Evolutionary conservation across 2,888 invertebrate species (phyloP).

Genomic region (Gibbula magus): DNA sequence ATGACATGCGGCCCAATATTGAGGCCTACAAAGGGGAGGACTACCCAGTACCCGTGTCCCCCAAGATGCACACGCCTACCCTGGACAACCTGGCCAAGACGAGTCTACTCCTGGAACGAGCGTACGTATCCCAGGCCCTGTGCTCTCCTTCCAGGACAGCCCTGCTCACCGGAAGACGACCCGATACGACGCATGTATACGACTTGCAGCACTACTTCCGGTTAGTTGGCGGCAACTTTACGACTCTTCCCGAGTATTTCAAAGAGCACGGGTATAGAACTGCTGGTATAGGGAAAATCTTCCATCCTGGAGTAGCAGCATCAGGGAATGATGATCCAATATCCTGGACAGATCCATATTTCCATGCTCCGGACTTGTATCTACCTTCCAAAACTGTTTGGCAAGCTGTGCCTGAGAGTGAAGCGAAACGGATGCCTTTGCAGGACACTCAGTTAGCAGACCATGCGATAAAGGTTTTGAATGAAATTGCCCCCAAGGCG

Average conservation of each 20-base stretch:
- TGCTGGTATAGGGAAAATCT: constrained; percentile 44
- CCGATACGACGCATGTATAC: constrained; percentile 48
- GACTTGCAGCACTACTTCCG: constrained; percentile 45
- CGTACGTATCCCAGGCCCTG: constrained; percentile 34
- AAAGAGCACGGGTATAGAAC: constrained; percentile 19
- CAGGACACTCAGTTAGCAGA: neutral
- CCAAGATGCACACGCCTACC: constrained; percentile 39
- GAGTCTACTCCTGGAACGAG: constrained; percentile 36
- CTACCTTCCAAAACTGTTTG: neutral
- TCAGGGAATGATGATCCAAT: neutral
- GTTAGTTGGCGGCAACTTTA: constrained; percentile 46
- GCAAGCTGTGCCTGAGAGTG: neutral
- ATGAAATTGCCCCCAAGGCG: neutral
- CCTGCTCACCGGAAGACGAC: constrained; percentile 42
- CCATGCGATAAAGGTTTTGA: neutral
- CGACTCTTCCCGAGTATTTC: constrained; percentile 45
- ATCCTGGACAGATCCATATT: neutral
- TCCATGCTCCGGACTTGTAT: no score
- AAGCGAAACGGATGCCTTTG: neutral
- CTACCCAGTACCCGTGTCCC: constrained; percentile 4
- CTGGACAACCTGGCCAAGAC: constrained; percentile 36
- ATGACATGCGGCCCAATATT: constrained; percentile 44
- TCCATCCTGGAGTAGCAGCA: constrained; percentile 27
- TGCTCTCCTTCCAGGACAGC: constrained; percentile 36
- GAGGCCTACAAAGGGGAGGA: constrained; percentile 37